phyloP scores from a whole-genome alignment of 2,797 vertebrate species.

The Hoplostethus atlanticus region DNA sequence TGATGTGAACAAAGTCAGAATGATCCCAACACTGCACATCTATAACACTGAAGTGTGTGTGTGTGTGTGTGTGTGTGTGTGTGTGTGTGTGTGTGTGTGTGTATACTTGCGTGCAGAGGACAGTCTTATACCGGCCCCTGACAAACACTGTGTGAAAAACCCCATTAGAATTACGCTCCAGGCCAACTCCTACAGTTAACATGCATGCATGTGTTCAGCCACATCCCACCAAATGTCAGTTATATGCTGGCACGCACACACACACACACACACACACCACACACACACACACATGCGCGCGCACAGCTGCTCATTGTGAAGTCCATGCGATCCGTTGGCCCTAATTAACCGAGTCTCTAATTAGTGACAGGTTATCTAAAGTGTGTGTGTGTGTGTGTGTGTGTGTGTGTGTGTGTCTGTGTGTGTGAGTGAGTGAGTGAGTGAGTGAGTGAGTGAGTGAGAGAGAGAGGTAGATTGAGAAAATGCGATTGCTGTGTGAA shows the following conservation, averaged over 20 bases:
- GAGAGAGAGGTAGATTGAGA: neutral
- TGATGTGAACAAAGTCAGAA: no score
- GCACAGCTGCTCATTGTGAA: conserved; percentile 59
- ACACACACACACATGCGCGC: conserved; percentile 3
- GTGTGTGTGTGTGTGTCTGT: neutral
- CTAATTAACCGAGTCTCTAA: conserved; percentile 67
- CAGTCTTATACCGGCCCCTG: neutral
- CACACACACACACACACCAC: neutral
- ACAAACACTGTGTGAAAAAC: neutral
- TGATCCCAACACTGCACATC: no score
- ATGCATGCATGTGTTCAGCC: neutral
- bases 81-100: neutral
- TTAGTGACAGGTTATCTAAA: conserved; percentile 59
- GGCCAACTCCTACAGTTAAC: neutral
- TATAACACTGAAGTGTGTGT: neutral
- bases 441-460: neutral
- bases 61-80: neutral
- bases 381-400: conserved; percentile 7
- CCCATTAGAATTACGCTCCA: neutral
- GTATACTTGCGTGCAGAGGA: neutral
- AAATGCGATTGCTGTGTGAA: neutral
- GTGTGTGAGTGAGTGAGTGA: neutral
- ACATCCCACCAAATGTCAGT: conserved; percentile 28
- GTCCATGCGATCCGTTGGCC: conserved; percentile 46
- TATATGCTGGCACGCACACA: conserved; percentile 10